Evolutionary conservation across 2,888 invertebrate genomes (phyloP).

Genomic region (Choristoneura rosaceana): DNA sequence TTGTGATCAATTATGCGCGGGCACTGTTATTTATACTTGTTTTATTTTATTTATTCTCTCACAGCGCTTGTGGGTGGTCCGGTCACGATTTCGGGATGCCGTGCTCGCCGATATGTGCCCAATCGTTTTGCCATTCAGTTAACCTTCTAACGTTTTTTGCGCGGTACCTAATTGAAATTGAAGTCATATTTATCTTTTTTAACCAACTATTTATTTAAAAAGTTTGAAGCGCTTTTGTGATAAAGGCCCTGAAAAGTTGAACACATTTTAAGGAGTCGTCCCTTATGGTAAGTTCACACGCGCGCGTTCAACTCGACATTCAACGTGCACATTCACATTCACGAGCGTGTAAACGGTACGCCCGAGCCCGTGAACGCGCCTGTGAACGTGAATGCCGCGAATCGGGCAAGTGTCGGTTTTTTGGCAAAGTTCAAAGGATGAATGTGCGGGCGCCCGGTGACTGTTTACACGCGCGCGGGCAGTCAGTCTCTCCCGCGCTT

Average conservation of each 20-base stretch:
- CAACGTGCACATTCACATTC: no score
- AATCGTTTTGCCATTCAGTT: conserved; percentile 76
- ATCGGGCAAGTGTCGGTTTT: no score
- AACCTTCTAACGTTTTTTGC: conserved; percentile 31
- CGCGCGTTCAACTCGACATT: no score
- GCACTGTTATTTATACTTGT: conserved; percentile 84
- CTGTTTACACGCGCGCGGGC: no score
- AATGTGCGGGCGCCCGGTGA: no score
- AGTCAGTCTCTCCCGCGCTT: no score
- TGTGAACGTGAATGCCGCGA: no score
- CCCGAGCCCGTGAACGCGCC: no score
- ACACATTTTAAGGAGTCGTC: conserved; percentile 5
- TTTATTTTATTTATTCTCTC: conserved; percentile 84
- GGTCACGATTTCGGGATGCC: conserved; percentile 80
- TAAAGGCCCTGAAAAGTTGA: background rate
- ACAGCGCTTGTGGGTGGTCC: conserved; percentile 81
- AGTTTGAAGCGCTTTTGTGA: background rate
- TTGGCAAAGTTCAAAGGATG: no score
- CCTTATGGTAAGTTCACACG: no score
- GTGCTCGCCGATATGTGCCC: conserved; percentile 73
- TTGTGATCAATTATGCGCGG: conserved; percentile 85
- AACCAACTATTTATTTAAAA: background rate
- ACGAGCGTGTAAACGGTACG: no score
- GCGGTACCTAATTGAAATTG: conserved; percentile 16
- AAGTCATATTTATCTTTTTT: background rate